Base-by-base conservation (phyloP, 2,113 vertebrate species). In the Chamaea fasciata region DNA sequence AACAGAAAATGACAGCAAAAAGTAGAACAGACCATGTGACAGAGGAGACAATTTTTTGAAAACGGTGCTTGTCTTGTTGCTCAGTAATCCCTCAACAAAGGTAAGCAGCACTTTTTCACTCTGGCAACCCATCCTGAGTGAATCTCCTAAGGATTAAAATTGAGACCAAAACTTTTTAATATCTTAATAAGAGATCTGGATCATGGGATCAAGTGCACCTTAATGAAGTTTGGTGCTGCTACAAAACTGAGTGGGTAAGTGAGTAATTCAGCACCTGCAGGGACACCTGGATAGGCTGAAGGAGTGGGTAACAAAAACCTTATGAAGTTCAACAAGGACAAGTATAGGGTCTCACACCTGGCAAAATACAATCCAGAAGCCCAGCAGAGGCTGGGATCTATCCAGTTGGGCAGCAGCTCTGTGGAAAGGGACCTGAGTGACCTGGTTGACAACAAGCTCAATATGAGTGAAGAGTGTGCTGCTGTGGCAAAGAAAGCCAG, bases 61-160 rank as follows among this genome's bases (percentile, higher is more conserved):
- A 53, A 28, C 1, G 3, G 22, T 15, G 2, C 4, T 16, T 24
- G 14, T 41, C 9, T 3, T 77, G 31, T 31, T 2, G 1, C 9
- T 59, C 35, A 56, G 15, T 52, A 82, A 69, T 19, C 17, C 27
- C 10, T 70, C 31, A 42, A 44, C 1, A 44, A 49, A 49, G 4
- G 10, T 31, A 65, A 65, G 27, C 8, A n/a, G 5, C 8, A n/a
- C 22, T 14, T 65, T 65, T 49, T 60, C 46, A 55, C 6, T 24
- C 6, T n/a, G 10, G 10, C 17, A 90, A 11, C 1, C 20, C 28
- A 6, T 17, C 24, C 55, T 39, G 19, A 49, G 10, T 9, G 14
- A 14, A 17, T 47, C 7, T n/a, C 7, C 19, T 5, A 59, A 46
- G n/a, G 14, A 73, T 23, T 10, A n/a, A 55, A 60, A 62, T 7